Evolutionary conservation across 2,113 vertebrate species (phyloP).

Genomic region (Haliaeetus leucogaster): DNA sequence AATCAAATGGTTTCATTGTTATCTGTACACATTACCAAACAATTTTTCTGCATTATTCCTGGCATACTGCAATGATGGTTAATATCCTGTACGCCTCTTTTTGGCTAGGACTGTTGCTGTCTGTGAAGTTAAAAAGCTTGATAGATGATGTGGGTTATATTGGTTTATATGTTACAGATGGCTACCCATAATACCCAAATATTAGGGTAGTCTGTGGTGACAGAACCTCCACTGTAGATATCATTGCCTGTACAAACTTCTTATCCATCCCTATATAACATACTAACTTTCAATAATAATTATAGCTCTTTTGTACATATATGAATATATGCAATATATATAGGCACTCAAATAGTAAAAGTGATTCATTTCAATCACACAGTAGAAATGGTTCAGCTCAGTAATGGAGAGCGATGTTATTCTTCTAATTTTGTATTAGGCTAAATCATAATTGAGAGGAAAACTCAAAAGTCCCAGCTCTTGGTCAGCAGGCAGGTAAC

Average conservation of each 20-base stretch:
- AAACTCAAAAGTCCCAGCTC: background rate
- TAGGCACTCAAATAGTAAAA: background rate
- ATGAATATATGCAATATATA: background rate
- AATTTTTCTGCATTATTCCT: background rate
- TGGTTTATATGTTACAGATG: background rate
- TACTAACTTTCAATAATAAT: background rate
- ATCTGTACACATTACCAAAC: background rate
- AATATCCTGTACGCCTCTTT: background rate
- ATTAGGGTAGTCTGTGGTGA: background rate
- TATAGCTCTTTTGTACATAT: background rate
- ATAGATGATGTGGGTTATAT: background rate
- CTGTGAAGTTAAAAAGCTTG: background rate
- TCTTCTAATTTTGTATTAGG: background rate
- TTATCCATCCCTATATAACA: background rate
- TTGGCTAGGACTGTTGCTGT: background rate
- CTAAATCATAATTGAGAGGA: background rate
- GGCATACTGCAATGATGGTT: background rate
- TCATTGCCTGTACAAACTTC: background rate
- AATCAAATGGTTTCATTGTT: background rate
- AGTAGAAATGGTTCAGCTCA: background rate
- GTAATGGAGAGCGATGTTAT: background rate
- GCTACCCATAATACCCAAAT: background rate
- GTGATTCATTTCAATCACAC: background rate
- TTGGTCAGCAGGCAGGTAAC: background rate
- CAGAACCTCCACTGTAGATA: background rate